Percentiles rank a stretch among this genome's conserved stretches.
phyloP scores from a whole-genome alignment of 2,888 invertebrate genomes.

The Smittia aterrima region DNA sequence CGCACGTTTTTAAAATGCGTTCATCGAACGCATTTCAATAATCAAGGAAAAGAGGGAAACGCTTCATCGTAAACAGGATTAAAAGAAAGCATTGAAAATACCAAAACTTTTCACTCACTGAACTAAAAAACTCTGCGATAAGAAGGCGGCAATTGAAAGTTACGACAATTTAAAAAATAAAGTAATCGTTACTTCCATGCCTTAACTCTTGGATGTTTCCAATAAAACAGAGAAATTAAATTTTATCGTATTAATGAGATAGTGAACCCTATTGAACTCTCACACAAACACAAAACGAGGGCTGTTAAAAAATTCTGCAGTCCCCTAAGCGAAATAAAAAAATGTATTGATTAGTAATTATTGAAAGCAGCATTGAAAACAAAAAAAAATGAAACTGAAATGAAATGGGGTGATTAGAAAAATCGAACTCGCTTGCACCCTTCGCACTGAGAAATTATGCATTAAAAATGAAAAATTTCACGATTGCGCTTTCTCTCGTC shows the following conservation, averaged over 20 bases:
- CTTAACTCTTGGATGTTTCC: background rate
- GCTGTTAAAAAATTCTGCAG: background rate
- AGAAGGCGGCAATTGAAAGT: too few species aligned
- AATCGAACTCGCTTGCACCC: constrained; percentile 3
- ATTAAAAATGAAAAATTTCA: background rate
- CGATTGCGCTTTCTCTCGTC: background rate
- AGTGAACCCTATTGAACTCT: constrained; percentile 16
- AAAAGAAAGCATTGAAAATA: background rate
- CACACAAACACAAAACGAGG: background rate
- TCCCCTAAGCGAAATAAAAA: constrained; percentile 9
- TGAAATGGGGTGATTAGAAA: constrained; percentile 5
- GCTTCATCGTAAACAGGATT: constrained; percentile 1
- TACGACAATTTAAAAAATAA: too few species aligned
- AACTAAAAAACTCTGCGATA: background rate
- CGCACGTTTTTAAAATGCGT: background rate
- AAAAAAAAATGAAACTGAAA: background rate
- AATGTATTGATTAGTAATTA: constrained; percentile 38
- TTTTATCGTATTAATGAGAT: constrained; percentile 25
- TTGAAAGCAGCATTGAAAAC: constrained; percentile 20
- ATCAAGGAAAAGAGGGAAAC: background rate
- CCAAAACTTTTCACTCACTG: background rate
- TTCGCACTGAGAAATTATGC: background rate
- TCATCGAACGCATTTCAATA: constrained; percentile 3
- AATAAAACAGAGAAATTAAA: constrained; percentile 13
- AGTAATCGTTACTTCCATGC: too few species aligned